Conservation (phyloP, 2,888 invertebrate species). For the Timandra comae region DNA sequence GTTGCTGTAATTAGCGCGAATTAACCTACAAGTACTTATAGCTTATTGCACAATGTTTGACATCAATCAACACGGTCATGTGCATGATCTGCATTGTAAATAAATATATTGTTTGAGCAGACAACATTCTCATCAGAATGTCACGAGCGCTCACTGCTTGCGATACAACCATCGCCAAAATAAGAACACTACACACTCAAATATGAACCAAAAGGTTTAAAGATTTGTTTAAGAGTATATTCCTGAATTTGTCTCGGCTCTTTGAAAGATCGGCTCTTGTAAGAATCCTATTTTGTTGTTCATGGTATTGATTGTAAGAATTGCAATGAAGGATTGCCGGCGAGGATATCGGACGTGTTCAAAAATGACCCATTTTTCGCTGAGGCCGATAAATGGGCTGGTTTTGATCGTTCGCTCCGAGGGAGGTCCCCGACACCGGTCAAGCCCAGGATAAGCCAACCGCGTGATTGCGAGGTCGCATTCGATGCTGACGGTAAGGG, state of each 20-base stretch:
- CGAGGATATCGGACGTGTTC: constrained; percentile 67
- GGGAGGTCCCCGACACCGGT: constrained; percentile 82
- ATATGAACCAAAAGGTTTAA: too few species aligned
- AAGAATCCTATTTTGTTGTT: constrained; percentile 14
- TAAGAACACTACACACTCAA: constrained; percentile 66
- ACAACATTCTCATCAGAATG: constrained; percentile 44
- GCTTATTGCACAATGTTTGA: constrained; percentile 6
- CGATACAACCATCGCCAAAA: constrained; percentile 20
- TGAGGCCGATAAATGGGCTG: constrained; percentile 71
- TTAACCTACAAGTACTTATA: not conserved
- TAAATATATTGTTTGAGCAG: constrained; percentile 37
- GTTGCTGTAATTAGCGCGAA: too few species aligned
- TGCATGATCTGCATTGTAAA: constrained; percentile 72
- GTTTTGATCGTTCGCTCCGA: constrained; percentile 77
- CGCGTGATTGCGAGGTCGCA: constrained; percentile 82
- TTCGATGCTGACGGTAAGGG: constrained; percentile 85
- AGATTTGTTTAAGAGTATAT: not conserved
- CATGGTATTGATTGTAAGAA: constrained; percentile 62
- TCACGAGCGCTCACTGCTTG: constrained; percentile 27
- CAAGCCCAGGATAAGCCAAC: constrained; percentile 82
- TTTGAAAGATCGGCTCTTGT: too few species aligned
- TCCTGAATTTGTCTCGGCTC: constrained; percentile 7
- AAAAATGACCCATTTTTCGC: constrained; percentile 72
- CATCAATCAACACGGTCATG: constrained; percentile 26
- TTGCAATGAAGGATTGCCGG: constrained; percentile 70